Evolutionary conservation across 2,797 vertebrate genomes (phyloP), one percentile per base, ranked within the genome.

Genomic region (Hypotaenidia philippensis): DNA sequence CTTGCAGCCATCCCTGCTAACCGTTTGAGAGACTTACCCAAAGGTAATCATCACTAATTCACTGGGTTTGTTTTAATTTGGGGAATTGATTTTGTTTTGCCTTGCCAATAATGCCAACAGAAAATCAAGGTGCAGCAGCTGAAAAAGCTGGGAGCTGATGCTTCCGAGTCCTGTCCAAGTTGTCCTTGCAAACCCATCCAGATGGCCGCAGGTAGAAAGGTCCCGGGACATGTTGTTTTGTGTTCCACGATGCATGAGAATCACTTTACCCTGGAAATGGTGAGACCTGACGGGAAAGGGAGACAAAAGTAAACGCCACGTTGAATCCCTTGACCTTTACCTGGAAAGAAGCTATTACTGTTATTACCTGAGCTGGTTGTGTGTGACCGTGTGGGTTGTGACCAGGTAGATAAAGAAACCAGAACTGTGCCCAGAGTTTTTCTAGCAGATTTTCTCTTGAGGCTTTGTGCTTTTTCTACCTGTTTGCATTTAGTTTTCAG

Each of bases 1-100:
- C 98, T 98, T 98, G 98, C 99, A 99, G 99, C 98, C 93, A 71
- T 98, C 98, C 98, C 99, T 84, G 98, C 98, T 98, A 98, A 99
- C 92, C 98, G 98, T 98, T 98, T 96, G 95, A 97, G 96, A 89
- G 95, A 96, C 49, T 96, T 98, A 89, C 96, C 97, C n/a, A 98
- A 98, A 98, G 98, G 98, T 98, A 98, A 98, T 97, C 94, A 4
- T 1, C 91, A 97, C 97, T 98, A 98, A 98, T 96, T 77, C 34
- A 2, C 44, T 26, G 1, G 18, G 15, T 65, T 71, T 56, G 3
- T 65, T 92, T 89, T 8, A 2, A 2, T 60, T 90, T 49, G 19
- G 25, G 49, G 3, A 52, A 22, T 77, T 5, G 56, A 16, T 76
- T 94, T 74, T 80, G 45, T 25, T 94, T 94, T 79, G 45, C 74